Percentiles rank a stretch among this genome's conserved stretches.
Evolutionary conservation across 2,797 vertebrate genomes (phyloP).

Genomic region (Scleropages formosus): DNA sequence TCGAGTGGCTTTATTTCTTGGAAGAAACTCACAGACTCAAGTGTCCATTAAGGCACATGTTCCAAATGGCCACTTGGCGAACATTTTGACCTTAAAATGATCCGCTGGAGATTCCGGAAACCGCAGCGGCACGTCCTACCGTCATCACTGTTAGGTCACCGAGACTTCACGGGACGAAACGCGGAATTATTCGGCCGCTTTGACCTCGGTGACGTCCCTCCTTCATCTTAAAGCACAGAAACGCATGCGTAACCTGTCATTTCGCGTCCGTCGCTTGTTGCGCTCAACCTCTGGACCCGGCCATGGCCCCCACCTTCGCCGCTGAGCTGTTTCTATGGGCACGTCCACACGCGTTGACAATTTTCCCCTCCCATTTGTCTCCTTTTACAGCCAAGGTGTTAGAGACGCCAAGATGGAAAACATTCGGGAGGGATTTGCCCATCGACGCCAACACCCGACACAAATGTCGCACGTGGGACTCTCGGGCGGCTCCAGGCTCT

Average conservation of each 20-base stretch:
- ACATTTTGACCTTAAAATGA: no score
- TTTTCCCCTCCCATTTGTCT: not conserved
- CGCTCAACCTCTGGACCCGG: not conserved
- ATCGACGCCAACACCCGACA: constrained; percentile 20
- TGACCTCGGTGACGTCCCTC: not conserved
- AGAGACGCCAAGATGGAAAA: constrained; percentile 44
- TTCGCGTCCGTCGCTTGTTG: not conserved
- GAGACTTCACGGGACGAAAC: constrained; percentile 25
- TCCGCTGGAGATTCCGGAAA: no score
- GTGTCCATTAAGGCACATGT: no score
- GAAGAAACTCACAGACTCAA: no score
- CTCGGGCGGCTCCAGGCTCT: constrained; percentile 5
- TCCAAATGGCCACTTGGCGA: no score
- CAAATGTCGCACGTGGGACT: not conserved
- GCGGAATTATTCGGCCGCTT: constrained; percentile 29
- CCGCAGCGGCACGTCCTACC: constrained; percentile 23
- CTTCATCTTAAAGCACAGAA: not conserved
- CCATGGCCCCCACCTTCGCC: not conserved
- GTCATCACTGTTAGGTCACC: constrained; percentile 31
- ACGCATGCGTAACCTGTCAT: not conserved
- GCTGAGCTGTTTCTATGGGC: not conserved
- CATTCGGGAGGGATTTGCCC: constrained; percentile 28
- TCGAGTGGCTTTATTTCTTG: no score
- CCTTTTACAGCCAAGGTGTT: constrained; percentile 34
- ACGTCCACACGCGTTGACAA: not conserved